Evolutionary conservation across 2,888 invertebrate species (phyloP).

Genomic region (Amphimallon solstitiale): DNA sequence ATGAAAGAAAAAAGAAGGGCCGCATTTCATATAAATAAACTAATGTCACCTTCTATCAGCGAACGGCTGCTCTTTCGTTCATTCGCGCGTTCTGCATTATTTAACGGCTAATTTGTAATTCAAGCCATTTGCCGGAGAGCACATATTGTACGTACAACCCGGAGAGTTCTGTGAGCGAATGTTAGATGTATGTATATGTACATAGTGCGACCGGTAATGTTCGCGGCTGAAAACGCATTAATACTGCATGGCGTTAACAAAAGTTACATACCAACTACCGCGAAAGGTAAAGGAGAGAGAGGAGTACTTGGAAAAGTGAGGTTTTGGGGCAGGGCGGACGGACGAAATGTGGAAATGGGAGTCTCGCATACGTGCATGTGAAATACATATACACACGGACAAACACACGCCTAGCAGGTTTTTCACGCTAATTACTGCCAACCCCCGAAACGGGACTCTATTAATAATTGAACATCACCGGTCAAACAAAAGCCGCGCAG

Average conservation of each 20-base stretch:
- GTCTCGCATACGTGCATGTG: not conserved
- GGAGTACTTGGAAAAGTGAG: not conserved
- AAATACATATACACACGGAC: constrained; percentile 3
- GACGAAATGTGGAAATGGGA: not conserved
- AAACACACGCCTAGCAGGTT: constrained; percentile 22
- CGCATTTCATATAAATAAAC: not conserved
- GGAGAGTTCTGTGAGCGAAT: not conserved
- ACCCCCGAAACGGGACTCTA: constrained; percentile 24
- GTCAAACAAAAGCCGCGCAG: constrained; percentile 37
- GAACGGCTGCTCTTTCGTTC: constrained; percentile 43
- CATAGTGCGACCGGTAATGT: constrained; percentile 29
- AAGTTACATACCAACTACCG: constrained; percentile 21
- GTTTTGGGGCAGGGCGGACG: not conserved
- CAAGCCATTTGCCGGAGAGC: constrained; percentile 23
- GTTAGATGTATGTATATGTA: constrained; percentile 7
- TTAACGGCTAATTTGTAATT: constrained; percentile 30
- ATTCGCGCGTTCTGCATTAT: constrained; percentile 30
- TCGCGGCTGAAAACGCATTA: constrained; percentile 23
- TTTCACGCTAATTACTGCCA: constrained; percentile 35
- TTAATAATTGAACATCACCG: constrained; percentile 38
- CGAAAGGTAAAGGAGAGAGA: too few relatives aligned
- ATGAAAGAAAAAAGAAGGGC: too few relatives aligned
- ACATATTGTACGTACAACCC: not conserved
- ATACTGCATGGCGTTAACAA: constrained; percentile 29
- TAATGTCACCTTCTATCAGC: constrained; percentile 26